phyloP scores from a whole-genome alignment of 2,797 vertebrate genomes.

The Potorous gilbertii region DNA sequence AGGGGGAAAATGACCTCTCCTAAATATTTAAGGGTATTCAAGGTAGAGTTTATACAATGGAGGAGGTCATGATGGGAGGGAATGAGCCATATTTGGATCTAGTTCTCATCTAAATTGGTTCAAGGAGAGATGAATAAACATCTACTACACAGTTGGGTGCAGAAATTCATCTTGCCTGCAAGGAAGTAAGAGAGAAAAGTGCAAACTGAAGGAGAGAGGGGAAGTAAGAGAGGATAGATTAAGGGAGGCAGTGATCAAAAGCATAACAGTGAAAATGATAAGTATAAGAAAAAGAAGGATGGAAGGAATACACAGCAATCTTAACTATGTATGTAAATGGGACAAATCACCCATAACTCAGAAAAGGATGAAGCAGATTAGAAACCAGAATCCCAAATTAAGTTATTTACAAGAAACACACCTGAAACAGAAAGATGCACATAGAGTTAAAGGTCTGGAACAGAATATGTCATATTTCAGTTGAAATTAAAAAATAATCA shows the following conservation, averaged over 20 bases:
- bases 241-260: neutral
- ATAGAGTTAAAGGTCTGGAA: neutral
- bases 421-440: neutral
- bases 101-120: neutral
- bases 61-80: neutral
- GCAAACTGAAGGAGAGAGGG: neutral
- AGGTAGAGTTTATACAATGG: neutral
- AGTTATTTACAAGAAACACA: neutral
- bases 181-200: neutral
- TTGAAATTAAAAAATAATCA: neutral
- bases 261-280: neutral
- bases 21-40: neutral
- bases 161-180: neutral
- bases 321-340: neutral
- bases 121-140: neutral
- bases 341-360: neutral
- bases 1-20: neutral
- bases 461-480: neutral
- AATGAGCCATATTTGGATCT: neutral
- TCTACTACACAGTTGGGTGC: neutral
- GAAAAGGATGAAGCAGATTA: neutral
- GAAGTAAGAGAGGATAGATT: neutral
- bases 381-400: neutral
- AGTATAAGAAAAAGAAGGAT: neutral
- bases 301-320: neutral